Evolutionary conservation across 2,888 invertebrate genomes (phyloP).

Genomic region (Andrena hattorfiana): DNA sequence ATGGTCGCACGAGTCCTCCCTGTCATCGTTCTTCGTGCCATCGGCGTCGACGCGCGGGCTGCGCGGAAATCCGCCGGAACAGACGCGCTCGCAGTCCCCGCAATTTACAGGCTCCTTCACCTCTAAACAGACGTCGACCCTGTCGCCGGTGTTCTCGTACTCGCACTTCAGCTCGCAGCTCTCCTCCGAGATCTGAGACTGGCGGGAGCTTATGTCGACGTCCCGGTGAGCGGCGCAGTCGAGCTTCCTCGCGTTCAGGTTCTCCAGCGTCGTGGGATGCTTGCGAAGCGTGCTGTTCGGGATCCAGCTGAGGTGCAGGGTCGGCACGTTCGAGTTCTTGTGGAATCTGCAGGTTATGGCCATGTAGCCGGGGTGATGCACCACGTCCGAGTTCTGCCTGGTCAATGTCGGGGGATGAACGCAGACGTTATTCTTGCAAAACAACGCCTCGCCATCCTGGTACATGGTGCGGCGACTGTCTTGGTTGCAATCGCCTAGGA

Average conservation of each 20-base stretch:
- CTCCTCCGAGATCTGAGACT: conserved; percentile 53
- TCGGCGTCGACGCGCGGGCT: conserved; percentile 20
- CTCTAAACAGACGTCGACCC: conserved; percentile 82
- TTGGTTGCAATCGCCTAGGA: conserved; percentile 89
- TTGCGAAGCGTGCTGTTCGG: conserved; percentile 95
- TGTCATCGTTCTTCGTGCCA: conserved; percentile 11
- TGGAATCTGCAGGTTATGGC: conserved; percentile 94
- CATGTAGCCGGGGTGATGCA: conserved; percentile 97
- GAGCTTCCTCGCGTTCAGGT: conserved; percentile 82
- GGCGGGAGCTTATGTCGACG: conserved; percentile 34
- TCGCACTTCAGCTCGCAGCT: conserved; percentile 45
- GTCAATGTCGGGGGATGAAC: conserved; percentile 96
- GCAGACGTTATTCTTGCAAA: conserved; percentile 98
- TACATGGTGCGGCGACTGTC: conserved; percentile 87
- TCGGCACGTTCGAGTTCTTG: conserved; percentile 91
- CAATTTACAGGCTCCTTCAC: conserved; percentile 82
- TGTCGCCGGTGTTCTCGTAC: conserved; percentile 79
- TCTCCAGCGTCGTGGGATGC: conserved; percentile 92
- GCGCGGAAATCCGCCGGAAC: conserved; percentile 74
- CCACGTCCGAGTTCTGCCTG: conserved; percentile 92
- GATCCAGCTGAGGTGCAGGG: conserved; percentile 97
- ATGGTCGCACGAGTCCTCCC: conserved; percentile 25
- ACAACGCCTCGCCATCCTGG: conserved; percentile 94
- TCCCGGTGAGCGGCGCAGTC: conserved; percentile 65
- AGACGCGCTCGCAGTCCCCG: conserved; percentile 82